These are phyloP conservation scores for Nothocercus nigrocapillus DNA, from an alignment of 2,113 vertebrate genomes.

Conservation along the genomic window DNA sequence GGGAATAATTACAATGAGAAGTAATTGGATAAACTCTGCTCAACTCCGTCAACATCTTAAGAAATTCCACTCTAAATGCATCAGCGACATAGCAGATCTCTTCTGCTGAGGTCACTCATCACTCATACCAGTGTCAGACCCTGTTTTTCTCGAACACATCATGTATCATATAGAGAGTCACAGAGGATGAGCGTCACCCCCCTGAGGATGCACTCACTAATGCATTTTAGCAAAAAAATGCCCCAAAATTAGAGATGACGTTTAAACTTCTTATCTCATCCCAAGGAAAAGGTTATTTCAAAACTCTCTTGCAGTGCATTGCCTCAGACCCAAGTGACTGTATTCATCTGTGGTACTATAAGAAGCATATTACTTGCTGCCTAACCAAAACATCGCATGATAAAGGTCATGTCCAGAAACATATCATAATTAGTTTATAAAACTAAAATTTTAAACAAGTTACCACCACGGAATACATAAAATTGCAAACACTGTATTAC, in stretches of 20 bases:
- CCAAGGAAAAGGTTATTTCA: neutral
- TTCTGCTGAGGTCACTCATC: neutral
- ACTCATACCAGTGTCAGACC: neutral
- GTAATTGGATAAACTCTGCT: neutral
- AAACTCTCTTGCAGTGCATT: neutral
- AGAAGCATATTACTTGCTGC: neutral
- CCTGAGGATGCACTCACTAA: neutral
- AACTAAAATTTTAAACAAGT: neutral
- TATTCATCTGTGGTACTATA: neutral
- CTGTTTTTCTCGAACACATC: neutral
- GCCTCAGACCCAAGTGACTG: neutral
- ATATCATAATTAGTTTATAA: neutral
- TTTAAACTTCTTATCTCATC: neutral
- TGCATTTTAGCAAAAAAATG: neutral
- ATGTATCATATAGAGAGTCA: neutral
- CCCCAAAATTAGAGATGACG: neutral
- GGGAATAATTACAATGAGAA: neutral
- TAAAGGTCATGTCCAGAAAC: neutral
- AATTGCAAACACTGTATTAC: neutral
- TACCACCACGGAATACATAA: neutral
- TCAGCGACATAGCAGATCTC: neutral
- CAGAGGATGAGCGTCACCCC: neutral
- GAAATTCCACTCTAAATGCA: neutral
- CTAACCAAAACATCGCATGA: neutral
- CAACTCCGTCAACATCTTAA: neutral